Percentiles rank a stretch among this genome's conserved stretches.
Conservation (phyloP, 2,888 invertebrate species). For the Tanytarsus gracilentus region DNA sequence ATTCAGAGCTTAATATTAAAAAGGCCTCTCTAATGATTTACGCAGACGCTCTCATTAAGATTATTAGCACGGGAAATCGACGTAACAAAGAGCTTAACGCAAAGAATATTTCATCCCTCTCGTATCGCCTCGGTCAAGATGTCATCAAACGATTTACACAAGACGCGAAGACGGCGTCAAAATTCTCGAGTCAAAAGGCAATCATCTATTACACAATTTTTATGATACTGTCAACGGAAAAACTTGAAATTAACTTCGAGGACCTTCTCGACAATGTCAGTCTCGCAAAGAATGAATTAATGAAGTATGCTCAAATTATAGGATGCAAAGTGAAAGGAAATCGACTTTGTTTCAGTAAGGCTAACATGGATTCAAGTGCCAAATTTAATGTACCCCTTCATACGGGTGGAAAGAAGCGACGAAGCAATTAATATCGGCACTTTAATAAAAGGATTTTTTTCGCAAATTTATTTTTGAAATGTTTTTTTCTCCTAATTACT, state of each 20-base stretch:
- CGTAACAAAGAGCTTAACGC: neutral
- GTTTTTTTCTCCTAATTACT: no score
- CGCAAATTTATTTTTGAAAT: no score
- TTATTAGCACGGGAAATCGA: neutral
- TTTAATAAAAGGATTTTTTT: no score
- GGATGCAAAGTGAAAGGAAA: neutral
- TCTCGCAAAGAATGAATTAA: neutral
- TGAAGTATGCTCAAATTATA: neutral
- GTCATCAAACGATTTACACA: neutral
- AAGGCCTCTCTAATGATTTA: neutral
- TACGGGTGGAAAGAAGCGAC: no score
- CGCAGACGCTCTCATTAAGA: neutral
- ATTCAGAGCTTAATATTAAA: neutral
- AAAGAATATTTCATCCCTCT: neutral
- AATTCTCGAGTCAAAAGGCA: neutral
- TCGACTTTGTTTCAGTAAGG: neutral
- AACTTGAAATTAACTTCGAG: neutral
- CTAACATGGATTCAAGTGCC: neutral
- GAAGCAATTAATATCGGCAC: no score
- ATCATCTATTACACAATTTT: neutral
- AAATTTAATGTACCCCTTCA: neutral
- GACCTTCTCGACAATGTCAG: neutral
- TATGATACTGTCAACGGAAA: neutral
- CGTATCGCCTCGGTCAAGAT: neutral
- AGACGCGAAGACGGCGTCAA: neutral